These are phyloP conservation scores for Cephalopterus ornatus DNA, from an alignment of 2,113 vertebrate genomes.

Conservation along the genomic window DNA sequence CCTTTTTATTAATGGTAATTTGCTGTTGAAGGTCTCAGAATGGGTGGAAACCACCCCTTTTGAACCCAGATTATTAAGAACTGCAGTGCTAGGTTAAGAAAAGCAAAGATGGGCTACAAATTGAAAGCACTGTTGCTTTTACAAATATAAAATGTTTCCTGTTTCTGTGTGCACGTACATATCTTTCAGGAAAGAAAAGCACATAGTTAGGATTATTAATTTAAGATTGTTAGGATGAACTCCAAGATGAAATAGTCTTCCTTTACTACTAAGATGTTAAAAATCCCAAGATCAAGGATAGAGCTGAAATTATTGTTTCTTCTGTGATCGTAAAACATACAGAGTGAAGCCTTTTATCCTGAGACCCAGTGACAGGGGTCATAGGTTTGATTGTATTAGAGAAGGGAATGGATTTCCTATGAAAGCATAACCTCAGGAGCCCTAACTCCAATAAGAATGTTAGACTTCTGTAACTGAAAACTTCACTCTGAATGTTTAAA, in stretches of 20 bases:
- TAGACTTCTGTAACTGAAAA: not conserved
- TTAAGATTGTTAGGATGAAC: slow-evolving; percentile 50
- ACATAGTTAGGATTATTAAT: slow-evolving; percentile 44
- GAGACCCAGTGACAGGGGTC: slow-evolving; percentile 32
- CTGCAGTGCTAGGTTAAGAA: not conserved
- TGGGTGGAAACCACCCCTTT: not conserved
- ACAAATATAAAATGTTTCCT: slow-evolving; percentile 41
- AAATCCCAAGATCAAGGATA: slow-evolving; percentile 60
- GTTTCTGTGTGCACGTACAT: slow-evolving; percentile 15
- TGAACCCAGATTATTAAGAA: not conserved
- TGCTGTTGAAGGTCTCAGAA: not conserved
- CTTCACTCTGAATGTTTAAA: not conserved
- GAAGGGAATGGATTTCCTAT: slow-evolving; percentile 46
- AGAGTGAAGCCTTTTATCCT: slow-evolving; percentile 56
- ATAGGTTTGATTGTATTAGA: slow-evolving; percentile 33
- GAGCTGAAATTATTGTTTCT: slow-evolving; percentile 49
- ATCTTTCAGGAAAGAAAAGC: not conserved
- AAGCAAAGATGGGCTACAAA: slow-evolving; percentile 17
- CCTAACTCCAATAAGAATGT: not conserved
- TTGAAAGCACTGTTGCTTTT: slow-evolving; percentile 24
- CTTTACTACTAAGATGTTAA: slow-evolving; percentile 33
- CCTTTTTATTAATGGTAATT: not conserved
- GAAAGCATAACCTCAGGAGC: slow-evolving; percentile 42
- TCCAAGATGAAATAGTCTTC: slow-evolving; percentile 36
- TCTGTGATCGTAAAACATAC: slow-evolving; percentile 39